These are phyloP conservation scores for Neomicropteryx cornuta DNA, from an alignment of 1,140 invertebrate species.

Conservation along the genomic window DNA sequence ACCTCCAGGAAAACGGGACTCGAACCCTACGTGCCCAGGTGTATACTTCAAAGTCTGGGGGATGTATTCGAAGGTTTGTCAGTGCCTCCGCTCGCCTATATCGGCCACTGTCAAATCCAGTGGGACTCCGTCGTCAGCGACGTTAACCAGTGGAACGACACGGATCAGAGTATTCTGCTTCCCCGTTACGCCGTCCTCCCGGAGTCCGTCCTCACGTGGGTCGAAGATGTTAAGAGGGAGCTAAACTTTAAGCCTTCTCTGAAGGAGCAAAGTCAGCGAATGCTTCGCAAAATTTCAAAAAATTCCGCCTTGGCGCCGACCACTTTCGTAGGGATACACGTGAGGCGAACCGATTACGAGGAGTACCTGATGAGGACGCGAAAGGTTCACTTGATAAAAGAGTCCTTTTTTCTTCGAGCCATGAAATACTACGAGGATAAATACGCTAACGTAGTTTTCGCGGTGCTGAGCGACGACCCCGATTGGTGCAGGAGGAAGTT, in stretches of 20 bases:
- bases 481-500: constrained; percentile 45
- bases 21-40: constrained; percentile 45
- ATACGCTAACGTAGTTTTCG: constrained; percentile 41
- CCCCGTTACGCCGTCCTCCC: constrained; percentile 44
- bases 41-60: constrained; percentile 40
- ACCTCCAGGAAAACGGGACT: constrained; percentile 41
- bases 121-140: constrained; percentile 37
- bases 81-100: constrained; percentile 44
- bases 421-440: constrained; percentile 45
- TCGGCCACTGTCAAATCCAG: constrained; percentile 41
- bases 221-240: constrained; percentile 43
- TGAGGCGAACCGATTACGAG: constrained; percentile 48
- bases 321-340: constrained; percentile 46
- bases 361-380: constrained; percentile 42
- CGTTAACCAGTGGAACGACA: constrained; percentile 44
- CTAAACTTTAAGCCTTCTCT: constrained; percentile 41
- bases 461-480: constrained; percentile 52
- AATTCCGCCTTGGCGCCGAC: constrained; percentile 22
- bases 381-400: constrained; percentile 35
- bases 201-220: constrained; percentile 43
- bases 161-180: constrained; percentile 46
- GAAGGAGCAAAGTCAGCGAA: constrained; percentile 31
- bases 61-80: constrained; percentile 42
- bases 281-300: constrained; percentile 27
- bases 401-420: constrained; percentile 42